Conservation (phyloP, 2,888 invertebrate species). For the Philopedon plagiatum region DNA sequence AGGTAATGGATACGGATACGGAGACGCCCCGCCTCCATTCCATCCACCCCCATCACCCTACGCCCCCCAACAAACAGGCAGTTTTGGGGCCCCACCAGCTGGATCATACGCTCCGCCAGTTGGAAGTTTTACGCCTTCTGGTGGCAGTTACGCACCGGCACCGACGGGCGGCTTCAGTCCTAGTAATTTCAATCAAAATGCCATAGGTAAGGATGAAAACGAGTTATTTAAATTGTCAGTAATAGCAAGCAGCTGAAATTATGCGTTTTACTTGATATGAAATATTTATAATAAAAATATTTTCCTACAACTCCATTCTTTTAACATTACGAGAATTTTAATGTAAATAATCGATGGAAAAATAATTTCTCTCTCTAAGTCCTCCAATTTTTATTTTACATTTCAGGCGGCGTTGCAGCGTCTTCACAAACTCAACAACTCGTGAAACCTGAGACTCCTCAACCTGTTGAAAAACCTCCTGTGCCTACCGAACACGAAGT, state of each 20-base stretch:
- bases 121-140: too few relatives aligned
- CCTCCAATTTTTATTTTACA: neutral
- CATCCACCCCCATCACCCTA: conserved; percentile 48
- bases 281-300: too few relatives aligned
- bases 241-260: too few relatives aligned
- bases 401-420: conserved; percentile 37
- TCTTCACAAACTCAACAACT: conserved; percentile 54
- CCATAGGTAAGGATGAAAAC: conserved; percentile 55
- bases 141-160: neutral
- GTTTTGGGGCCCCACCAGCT: conserved; percentile 21
- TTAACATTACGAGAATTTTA: too few relatives aligned
- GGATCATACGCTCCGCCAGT: neutral
- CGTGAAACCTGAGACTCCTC: conserved; percentile 70
- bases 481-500: conserved; percentile 85
- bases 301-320: too few relatives aligned
- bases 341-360: too few relatives aligned
- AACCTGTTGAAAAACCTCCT: conserved; percentile 79
- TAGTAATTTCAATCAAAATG: conserved; percentile 57
- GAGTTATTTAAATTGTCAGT: neutral
- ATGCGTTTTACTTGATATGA: too few relatives aligned
- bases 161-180: conserved; percentile 57
- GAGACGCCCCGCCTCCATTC: conserved; percentile 42
- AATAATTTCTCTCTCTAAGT: too few relatives aligned
- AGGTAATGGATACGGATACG: conserved; percentile 60
- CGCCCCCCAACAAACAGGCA: conserved; percentile 48